Evolutionary conservation across 2,888 invertebrate genomes (phyloP), one percentile per base, ranked within the genome.

Genomic region (Eupithecia insigniata): DNA sequence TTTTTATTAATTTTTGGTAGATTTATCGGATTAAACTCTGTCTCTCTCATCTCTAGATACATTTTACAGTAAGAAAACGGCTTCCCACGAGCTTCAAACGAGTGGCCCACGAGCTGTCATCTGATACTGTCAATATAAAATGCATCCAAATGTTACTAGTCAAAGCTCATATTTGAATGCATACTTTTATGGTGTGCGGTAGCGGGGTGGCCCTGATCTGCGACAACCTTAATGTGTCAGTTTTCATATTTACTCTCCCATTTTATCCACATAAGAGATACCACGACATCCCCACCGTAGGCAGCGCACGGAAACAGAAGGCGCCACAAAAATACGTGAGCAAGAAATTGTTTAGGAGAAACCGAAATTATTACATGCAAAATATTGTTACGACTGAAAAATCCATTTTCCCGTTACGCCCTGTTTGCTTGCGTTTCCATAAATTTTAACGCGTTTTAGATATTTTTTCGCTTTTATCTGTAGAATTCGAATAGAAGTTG

Each of bases 381-480:
- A 81, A 79, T 80, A 79, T 76, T 79, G 75, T 79, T 64, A 78
- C 81, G 78, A 81, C 78, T 76, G 72, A 73, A 77, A 78, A 80
- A 80, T 81, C 75, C 72, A 78, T 79, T 80, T 81, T 65, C 64
- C 73, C 73, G 75, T 68, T 76, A 75, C 74, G 69, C 60, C 65
- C 70, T 61, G 70, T 76, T 78, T 78, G 75, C 80, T 82, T 78
- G 79, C 76, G 76, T 78, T 76, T 75, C 69, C 80, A 80, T 83
- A 82, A 83, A 77, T 76, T 80, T 83, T 81, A 81, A 83, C 77
- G 78, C 67, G 69, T 82, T 83, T 80, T 78, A 81, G 82, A 86
- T 85, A 84, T 81, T 81, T 82, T 81, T 78, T 76, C 71, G 14
- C 28, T 14, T 4, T 7, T 30, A 34, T 60, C 62, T 22, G 22